Base-by-base conservation (phyloP, 2,888 invertebrate genomes). In the Andrena praecox region DNA sequence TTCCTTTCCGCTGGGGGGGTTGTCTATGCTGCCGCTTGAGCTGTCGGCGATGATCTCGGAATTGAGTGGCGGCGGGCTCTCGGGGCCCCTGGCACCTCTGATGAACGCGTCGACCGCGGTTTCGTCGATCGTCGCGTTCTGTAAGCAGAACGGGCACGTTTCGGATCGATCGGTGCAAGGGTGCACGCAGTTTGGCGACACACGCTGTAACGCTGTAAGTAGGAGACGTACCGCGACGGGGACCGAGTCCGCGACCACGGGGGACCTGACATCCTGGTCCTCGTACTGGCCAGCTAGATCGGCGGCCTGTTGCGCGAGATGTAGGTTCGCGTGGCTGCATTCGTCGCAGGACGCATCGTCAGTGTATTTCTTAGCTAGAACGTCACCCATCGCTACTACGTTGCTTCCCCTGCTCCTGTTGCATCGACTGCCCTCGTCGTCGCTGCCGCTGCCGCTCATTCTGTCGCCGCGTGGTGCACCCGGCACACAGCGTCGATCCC, bases 381-480 rank as follows among this genome's bases (percentile, higher is more conserved):
- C 93, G 91, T 94, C 93, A 90, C 92, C 93, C 93, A 94, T 94
- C 64, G 69, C 69, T 88, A 87, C 88, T 77, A 87, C 89, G 89
- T 88, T 87, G 82, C 87, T 89, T 90, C 90, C 90, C 83, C 86
- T 92, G 70, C 77, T 89, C 79, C 83, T 89, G 85, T 90, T 90
- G 80, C 89, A 88, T 80, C 87, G 90, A 73, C 82, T 87, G 74
- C 89, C 90, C 76, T 89, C 89, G 64, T 82, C 86, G 86, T 91
- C 42, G 16, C 56, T 24, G 56, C 24, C 89, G 85, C 89, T 88
- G 80, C 86, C 89, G 86, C 90, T 92, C 92, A 92, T 92, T 82
- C 79, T 90, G 78, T 77, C 52, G 54, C 67, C 76, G 69, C 59
- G 64, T 50, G 62, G 54, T 70, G 54, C 67, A 67, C 56, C 72